These are phyloP conservation scores for Drosophila tanythrix DNA, from an alignment of 2,888 invertebrate species.

Conservation along the genomic window DNA sequence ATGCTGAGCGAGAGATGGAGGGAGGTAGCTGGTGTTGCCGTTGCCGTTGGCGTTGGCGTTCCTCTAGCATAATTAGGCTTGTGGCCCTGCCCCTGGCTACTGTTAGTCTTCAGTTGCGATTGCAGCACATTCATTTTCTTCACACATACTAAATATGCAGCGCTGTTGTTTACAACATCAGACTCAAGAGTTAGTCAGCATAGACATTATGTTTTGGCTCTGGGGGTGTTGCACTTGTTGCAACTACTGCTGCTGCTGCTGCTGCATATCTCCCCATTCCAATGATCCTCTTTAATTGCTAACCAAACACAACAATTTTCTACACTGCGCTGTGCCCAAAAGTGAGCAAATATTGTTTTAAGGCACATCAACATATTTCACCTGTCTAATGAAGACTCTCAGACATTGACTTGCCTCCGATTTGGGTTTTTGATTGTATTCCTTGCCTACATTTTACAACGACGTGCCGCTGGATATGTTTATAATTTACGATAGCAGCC, in stretches of 20 bases:
- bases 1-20: neutral
- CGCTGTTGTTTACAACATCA: slow-evolving; percentile 74
- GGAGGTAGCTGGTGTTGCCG: neutral
- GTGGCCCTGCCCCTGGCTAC: slow-evolving; percentile 56
- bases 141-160: slow-evolving; percentile 81
- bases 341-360: slow-evolving; percentile 74
- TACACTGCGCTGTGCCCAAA: slow-evolving; percentile 38
- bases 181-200: slow-evolving; percentile 39
- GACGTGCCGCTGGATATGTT: slow-evolving; percentile 73
- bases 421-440: slow-evolving; percentile 33
- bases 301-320: slow-evolving; percentile 64
- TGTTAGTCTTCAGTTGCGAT: slow-evolving; percentile 52
- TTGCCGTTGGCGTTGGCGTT: neutral
- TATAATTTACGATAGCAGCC: slow-evolving; percentile 70
- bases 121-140: slow-evolving; percentile 71
- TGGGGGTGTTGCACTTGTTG: slow-evolving; percentile 33
- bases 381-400: slow-evolving; percentile 57
- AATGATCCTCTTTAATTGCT: slow-evolving; percentile 63
- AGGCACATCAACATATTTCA: slow-evolving; percentile 75
- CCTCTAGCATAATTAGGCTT: slow-evolving; percentile 66
- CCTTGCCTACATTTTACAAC: slow-evolving; percentile 60
- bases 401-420: slow-evolving; percentile 23
- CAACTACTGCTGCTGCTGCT: slow-evolving; percentile 13
- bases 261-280: neutral
- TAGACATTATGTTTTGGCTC: slow-evolving; percentile 38